These are phyloP conservation scores for Lepas anatifera DNA, from an alignment of 2,888 invertebrate species.

Conservation along the genomic window DNA sequence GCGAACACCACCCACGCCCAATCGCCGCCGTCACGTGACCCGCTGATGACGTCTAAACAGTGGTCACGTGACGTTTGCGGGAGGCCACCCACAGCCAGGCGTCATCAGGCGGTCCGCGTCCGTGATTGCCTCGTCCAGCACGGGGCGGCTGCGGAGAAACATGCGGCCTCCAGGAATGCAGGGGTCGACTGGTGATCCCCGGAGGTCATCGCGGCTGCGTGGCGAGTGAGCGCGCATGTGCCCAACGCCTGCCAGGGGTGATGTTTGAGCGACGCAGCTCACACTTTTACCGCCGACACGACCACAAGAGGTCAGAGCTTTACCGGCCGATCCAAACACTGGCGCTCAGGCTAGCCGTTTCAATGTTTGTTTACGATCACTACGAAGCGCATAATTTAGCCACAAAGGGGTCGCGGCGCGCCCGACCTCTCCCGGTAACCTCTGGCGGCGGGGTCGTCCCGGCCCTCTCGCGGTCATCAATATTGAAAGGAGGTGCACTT, in stretches of 20 bases:
- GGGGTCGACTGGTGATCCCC: too few species aligned
- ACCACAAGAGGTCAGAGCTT: too few species aligned
- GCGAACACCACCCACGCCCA: background rate
- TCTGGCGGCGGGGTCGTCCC: background rate
- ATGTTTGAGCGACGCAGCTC: too few species aligned
- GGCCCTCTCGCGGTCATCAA: background rate
- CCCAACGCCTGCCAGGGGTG: too few species aligned
- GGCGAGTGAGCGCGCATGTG: too few species aligned
- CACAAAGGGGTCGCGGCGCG: constrained; percentile 1
- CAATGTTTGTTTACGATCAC: constrained; percentile 8
- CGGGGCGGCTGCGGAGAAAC: too few species aligned
- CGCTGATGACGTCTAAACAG: too few species aligned
- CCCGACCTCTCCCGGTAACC: background rate
- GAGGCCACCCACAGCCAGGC: background rate
- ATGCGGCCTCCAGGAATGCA: too few species aligned
- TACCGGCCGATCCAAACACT: too few species aligned
- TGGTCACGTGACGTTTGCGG: background rate
- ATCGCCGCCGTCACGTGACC: background rate
- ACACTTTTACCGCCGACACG: too few species aligned
- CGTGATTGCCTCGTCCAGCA: too few species aligned
- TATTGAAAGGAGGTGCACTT: background rate
- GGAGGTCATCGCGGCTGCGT: too few species aligned
- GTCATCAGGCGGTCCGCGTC: background rate
- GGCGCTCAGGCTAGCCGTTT: background rate
- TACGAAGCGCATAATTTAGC: background rate